Base-by-base conservation (phyloP, 2,888 invertebrate genomes). In the Sarcophaga subvicina region DNA sequence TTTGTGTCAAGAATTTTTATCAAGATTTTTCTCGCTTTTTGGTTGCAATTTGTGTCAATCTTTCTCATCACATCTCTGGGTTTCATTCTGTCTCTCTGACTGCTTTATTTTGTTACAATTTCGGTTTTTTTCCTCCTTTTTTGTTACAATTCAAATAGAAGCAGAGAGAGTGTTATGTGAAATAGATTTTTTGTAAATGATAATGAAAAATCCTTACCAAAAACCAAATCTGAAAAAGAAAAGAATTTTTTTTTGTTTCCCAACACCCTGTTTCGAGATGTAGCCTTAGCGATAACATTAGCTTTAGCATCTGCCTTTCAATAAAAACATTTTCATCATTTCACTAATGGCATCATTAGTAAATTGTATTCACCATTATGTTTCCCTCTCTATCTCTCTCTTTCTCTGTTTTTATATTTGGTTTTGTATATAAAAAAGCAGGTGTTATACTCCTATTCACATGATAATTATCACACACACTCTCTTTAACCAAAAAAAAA, bases 21-120 rank as follows among this genome's bases (percentile, higher is more conserved):
- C 91, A 89, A 90, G 91, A 90, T 91, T 89, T 79, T 89, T 90
- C 89, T 89, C 89, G 89, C 90, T 89, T 90, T 84, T 90, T 89
- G 88, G 87, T 88, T 88, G 87, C 88, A 89, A 87, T 88, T 89
- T 89, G 83, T 88, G 83, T 88, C 85, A 83, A 84, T 86, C 80
- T 81, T 75, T 80, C 70, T 73, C 73, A 79, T 80, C 85, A 79
- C 78, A 88, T 88, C 78, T 86, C 60, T 10, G 37, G 60, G 20
- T 63, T 79, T 76, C 0, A 1, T 4, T 54, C 4, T 27, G 20
- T 54, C n/a, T 10, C 66, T 25, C 17, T 60, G 11, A 12, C 27
- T 25, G 37, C 37, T 47, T 76, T 62, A 22, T 60, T 14, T 67
- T 75, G 83, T 82, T 78, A 80, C 76, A 84, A 71, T 86, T 82